These are phyloP conservation scores for Drosophila orena DNA, from an alignment of 1,140 invertebrate species.

Conservation along the genomic window DNA sequence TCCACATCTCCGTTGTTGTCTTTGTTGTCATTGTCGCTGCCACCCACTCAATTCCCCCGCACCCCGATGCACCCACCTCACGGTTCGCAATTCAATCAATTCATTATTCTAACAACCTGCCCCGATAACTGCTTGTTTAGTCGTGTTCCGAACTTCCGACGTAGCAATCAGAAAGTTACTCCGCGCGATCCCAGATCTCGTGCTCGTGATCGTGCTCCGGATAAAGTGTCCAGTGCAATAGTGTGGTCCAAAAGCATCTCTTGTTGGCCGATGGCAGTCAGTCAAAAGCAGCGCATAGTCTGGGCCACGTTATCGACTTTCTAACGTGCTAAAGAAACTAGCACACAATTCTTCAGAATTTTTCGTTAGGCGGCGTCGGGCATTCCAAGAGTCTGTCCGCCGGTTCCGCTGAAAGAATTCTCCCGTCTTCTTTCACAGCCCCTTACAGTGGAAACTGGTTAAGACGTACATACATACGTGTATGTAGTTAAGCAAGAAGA, in stretches of 20 bases:
- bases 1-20: constrained; percentile 8
- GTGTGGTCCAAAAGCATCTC: background rate
- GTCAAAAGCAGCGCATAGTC: constrained; percentile 6
- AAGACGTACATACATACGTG: background rate
- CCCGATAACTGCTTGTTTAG: constrained; percentile 59
- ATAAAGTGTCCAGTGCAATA: constrained; percentile 2
- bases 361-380: background rate
- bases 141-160: constrained; percentile 51
- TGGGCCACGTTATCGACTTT: constrained; percentile 69
- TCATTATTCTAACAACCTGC: constrained; percentile 36
- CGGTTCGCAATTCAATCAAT: constrained; percentile 52
- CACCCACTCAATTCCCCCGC: constrained; percentile 13
- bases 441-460: background rate
- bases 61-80: constrained; percentile 1
- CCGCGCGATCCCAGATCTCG: constrained; percentile 6
- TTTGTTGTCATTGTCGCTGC: background rate
- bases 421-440: background rate
- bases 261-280: background rate
- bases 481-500: no score
- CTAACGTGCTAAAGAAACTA: constrained; percentile 23
- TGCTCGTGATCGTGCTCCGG: background rate
- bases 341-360: constrained; percentile 27
- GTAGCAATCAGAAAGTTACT: constrained; percentile 2
- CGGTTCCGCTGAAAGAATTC: constrained; percentile 4
- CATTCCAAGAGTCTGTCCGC: background rate